Evolutionary conservation across 2,888 invertebrate species (phyloP).

Genomic region (Spatulosminthurus flaviceps): DNA sequence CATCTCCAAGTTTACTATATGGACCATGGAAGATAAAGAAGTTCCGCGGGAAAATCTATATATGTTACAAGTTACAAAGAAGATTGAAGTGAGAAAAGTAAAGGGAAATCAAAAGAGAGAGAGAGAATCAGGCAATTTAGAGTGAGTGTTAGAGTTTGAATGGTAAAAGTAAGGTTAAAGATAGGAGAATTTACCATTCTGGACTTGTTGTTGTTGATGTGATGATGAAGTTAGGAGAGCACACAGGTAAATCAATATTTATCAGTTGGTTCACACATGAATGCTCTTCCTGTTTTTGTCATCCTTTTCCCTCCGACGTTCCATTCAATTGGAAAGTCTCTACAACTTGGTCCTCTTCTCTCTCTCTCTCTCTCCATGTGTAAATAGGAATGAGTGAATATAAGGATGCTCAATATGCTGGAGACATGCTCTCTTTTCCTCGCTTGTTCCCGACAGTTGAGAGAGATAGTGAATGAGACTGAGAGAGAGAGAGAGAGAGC

Average conservation of each 20-base stretch:
- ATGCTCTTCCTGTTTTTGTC: slow-evolving; percentile 41
- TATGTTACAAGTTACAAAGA: no score
- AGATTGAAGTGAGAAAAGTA: no score
- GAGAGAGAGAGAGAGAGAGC: neutral
- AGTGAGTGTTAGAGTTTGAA: neutral
- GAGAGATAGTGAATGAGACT: neutral
- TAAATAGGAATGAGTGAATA: no score
- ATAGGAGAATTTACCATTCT: no score
- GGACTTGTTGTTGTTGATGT: no score
- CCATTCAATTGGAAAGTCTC: neutral
- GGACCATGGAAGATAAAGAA: no score
- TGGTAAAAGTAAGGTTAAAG: neutral
- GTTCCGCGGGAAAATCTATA: no score
- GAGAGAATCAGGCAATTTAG: neutral
- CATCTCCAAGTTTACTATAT: no score
- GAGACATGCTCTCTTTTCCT: no score
- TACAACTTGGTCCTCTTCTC: neutral
- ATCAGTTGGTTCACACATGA: slow-evolving; percentile 42
- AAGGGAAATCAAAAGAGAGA: no score
- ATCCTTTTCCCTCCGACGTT: neutral
- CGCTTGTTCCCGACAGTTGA: no score
- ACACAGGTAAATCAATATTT: slow-evolving; percentile 47
- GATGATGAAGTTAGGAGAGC: neutral
- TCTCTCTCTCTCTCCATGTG: no score
- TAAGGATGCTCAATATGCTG: neutral